Conservation (phyloP, 1,140 invertebrate species). For the Calephelis virginiensis region DNA sequence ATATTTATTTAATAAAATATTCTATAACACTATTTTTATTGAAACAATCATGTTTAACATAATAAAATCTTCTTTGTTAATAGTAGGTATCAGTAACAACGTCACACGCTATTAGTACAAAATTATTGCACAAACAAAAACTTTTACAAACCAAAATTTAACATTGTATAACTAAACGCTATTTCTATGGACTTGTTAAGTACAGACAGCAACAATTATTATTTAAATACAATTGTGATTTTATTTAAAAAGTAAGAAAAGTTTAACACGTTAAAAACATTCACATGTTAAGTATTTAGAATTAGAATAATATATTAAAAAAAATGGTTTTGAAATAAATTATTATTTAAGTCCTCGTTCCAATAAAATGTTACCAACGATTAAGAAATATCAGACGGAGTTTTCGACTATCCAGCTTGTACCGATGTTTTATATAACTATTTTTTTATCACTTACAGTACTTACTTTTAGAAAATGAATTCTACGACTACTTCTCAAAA, state of each 20-base stretch:
- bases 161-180: background rate
- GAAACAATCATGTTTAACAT: background rate
- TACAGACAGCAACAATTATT: slow-evolving; percentile 13
- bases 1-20: slow-evolving; percentile 2
- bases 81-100: slow-evolving; percentile 7
- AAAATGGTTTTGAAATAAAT: too few relatives aligned
- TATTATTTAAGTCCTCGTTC: too few relatives aligned
- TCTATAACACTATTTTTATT: slow-evolving; percentile 1
- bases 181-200: background rate
- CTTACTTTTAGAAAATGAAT: slow-evolving; percentile 2
- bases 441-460: background rate
- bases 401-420: slow-evolving; percentile 3
- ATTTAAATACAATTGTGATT: background rate
- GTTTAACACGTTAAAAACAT: too few relatives aligned
- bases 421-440: background rate
- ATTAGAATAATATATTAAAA: too few relatives aligned
- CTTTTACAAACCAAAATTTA: background rate
- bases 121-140: slow-evolving; percentile 3
- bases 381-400: background rate
- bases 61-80: slow-evolving; percentile 5
- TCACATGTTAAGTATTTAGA: too few relatives aligned
- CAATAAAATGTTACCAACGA: background rate
- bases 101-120: slow-evolving; percentile 5
- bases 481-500: slow-evolving; percentile 13
- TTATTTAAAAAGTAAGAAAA: background rate